Conservation (phyloP, 1,140 invertebrate genomes). For the Apolygus lucorum region DNA sequence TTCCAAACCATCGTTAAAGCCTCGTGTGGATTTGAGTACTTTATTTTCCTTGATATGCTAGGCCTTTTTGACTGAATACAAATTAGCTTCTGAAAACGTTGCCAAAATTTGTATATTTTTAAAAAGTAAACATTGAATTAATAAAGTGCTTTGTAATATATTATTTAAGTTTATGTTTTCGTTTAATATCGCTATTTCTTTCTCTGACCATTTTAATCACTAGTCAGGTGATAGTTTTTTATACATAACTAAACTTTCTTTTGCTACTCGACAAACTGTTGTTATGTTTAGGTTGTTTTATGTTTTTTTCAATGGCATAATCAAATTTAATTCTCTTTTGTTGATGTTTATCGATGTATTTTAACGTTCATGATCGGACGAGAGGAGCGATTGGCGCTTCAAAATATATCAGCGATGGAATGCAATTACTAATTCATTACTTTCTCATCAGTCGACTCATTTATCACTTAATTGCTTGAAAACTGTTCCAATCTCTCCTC, state of each 20-base stretch:
- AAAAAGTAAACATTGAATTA: too few species aligned
- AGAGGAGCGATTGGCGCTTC: not conserved
- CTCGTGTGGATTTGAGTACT: not conserved
- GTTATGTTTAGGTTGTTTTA: not conserved
- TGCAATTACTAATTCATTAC: too few species aligned
- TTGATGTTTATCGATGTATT: not conserved
- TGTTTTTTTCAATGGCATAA: not conserved
- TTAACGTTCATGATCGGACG: not conserved
- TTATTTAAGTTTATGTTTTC: not conserved
- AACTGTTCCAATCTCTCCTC: not conserved
- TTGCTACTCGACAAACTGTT: too few species aligned
- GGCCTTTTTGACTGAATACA: not conserved
- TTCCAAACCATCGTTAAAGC: not conserved
- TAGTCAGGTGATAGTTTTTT: not conserved
- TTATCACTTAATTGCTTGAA: not conserved
- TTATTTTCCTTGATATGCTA: not conserved
- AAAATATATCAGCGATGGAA: not conserved
- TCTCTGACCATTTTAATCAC: not conserved
- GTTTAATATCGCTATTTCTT: not conserved
- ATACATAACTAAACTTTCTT: too few species aligned
- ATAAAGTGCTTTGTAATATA: not conserved
- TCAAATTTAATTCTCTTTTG: not conserved
- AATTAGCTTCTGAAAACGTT: not conserved
- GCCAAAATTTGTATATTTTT: not conserved
- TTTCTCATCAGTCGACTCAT: too few species aligned